phyloP scores from a whole-genome alignment of 1,140 invertebrate genomes.

The Bactericera cockerelli region DNA sequence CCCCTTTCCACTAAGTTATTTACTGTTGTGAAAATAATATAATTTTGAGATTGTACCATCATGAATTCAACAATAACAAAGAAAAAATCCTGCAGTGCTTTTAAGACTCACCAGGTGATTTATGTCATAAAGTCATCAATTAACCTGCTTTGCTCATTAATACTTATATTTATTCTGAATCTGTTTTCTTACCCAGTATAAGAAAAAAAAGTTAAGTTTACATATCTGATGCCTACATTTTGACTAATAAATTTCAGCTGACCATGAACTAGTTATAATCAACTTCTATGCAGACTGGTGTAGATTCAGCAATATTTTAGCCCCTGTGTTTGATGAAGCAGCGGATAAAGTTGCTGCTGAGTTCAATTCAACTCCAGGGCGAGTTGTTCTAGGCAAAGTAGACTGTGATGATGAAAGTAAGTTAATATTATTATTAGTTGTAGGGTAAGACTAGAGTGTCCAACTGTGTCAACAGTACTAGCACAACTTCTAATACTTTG shows the following conservation, averaged over 20 bases:
- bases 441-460: no score
- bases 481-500: no score
- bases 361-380: slow-evolving; percentile 56
- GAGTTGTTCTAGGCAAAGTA: slow-evolving; percentile 88
- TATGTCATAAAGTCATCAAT: no score
- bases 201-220: background rate
- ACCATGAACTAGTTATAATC: slow-evolving; percentile 90
- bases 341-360: slow-evolving; percentile 67
- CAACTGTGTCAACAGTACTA: background rate
- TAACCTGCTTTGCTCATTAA: no score
- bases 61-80: no score
- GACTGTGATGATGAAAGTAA: slow-evolving; percentile 88
- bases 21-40: no score
- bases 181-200: background rate
- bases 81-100: no score
- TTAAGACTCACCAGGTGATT: no score
- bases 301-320: slow-evolving; percentile 84
- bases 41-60: no score
- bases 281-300: slow-evolving; percentile 99
- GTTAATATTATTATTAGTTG: slow-evolving; percentile 25
- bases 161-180: no score
- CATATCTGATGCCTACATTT: no score
- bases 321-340: slow-evolving; percentile 92
- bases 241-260: slow-evolving; percentile 63
- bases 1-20: no score